Evolutionary conservation across 2,888 invertebrate genomes (phyloP).

Genomic region (Limnephilus marmoratus): DNA sequence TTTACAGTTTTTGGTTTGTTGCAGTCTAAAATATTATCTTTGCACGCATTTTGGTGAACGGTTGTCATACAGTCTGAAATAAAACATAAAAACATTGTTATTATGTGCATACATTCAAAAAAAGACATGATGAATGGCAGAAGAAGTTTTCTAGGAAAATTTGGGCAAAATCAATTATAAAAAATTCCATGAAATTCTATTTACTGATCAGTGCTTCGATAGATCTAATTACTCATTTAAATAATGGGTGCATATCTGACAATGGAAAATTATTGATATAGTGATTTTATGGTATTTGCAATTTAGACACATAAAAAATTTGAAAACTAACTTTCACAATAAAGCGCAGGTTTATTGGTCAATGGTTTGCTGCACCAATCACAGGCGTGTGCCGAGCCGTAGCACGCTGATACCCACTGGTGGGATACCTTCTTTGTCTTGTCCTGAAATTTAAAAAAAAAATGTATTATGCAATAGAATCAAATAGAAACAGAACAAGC

Average conservation of each 20-base stretch:
- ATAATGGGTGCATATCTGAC: too few species aligned
- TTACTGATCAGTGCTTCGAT: too few species aligned
- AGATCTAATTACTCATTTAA: too few species aligned
- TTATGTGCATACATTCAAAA: neutral
- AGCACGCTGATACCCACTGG: constrained; percentile 85
- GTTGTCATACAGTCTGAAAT: constrained; percentile 88
- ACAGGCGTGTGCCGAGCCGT: constrained; percentile 81
- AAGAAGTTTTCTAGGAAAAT: too few species aligned
- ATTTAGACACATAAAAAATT: neutral
- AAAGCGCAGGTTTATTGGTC: constrained; percentile 88
- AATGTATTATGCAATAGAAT: neutral
- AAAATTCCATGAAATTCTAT: too few species aligned
- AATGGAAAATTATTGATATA: too few species aligned
- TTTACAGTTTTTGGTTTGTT: constrained; percentile 83
- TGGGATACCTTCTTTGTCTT: constrained; percentile 86
- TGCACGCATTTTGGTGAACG: constrained; percentile 91
- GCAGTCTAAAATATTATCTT: constrained; percentile 92
- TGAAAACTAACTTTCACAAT: constrained; percentile 86
- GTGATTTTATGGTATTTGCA: too few species aligned
- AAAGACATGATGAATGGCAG: neutral
- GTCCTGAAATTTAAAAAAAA: constrained; percentile 76
- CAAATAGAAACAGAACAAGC: neutral
- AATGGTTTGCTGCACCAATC: constrained; percentile 89
- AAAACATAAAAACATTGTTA: constrained; percentile 21
- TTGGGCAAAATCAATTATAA: too few species aligned